Base-by-base conservation (phyloP, 2,113 vertebrate genomes). In the Theristicus caerulescens region DNA sequence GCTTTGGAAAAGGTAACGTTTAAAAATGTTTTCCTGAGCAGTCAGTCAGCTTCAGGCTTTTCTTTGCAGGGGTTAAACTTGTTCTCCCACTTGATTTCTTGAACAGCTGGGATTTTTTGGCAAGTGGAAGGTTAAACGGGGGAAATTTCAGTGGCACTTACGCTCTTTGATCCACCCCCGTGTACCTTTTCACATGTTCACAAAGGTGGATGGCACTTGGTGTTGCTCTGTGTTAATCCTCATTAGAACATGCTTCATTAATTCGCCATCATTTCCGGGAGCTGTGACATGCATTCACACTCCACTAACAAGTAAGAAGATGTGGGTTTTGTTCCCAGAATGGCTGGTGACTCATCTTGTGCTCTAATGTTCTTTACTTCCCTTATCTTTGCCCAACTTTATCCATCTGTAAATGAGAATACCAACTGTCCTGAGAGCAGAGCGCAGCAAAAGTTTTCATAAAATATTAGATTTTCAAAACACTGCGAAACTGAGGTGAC, bases 301-400 rank as follows among this genome's bases (percentile, higher is more conserved):
- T 76, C 11, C 2, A 57, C 32, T 65, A 82, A 54, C 2, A 1
- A 79, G 86, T n/a, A 65, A 86, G 73, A 71, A 94, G 82, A 91
- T 88, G 85, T 93, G 88, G 80, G 82, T 22, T 94, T 90, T 93
- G 79, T 88, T 97, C 92, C 90, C 85, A 93, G 93, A 82, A 94
- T 0, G 11, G 54, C 78, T 93, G 78, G 52, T 96, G 96, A 96
- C 70, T 95, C 96, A 95, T 85, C 62, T 61, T 40, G 44, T 52
- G 73, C 69, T 93, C 90, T 61, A 52, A 76, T 65, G 78, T 82
- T 91, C 71, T 59, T 65, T 76, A 80, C 70, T 91, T 77, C 82
- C 62, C 87, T 76, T 88, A 82, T 94, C 87, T 91, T 93, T 91
- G 66, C 87, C 84, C 90, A 96, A 11, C 62, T 94, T 85, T n/a